These are phyloP conservation scores for Eupithecia subfuscata DNA, from an alignment of 2,888 invertebrate species.

Conservation along the genomic window DNA sequence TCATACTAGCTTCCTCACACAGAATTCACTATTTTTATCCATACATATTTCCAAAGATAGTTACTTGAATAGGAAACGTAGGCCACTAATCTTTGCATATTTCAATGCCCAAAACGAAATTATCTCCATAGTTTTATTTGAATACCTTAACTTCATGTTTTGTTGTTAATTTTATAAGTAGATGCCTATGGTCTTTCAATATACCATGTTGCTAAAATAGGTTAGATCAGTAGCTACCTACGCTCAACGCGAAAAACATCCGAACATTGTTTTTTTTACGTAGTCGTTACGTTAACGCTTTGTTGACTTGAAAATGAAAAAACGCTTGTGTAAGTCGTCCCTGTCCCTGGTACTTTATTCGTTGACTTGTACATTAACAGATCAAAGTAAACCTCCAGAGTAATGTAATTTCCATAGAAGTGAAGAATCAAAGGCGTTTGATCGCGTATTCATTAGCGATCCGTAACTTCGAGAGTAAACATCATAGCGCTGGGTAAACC, in stretches of 20 bases:
- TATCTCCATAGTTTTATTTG: too few relatives aligned
- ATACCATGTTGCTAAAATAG: too few relatives aligned
- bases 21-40: too few relatives aligned
- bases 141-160: too few relatives aligned
- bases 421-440: slow-evolving; percentile 34
- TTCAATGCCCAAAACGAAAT: too few relatives aligned
- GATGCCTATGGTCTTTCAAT: too few relatives aligned
- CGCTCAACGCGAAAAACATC: not conserved
- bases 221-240: not conserved
- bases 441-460: slow-evolving; percentile 45
- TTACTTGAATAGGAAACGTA: too few relatives aligned
- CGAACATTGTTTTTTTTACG: not conserved
- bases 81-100: too few relatives aligned
- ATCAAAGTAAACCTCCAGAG: not conserved
- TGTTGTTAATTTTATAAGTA: too few relatives aligned
- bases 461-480: slow-evolving; percentile 33
- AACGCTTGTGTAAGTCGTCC: not conserved
- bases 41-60: too few relatives aligned
- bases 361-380: not conserved
- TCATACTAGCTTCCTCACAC: too few relatives aligned
- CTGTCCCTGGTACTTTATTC: not conserved
- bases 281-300: not conserved
- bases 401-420: slow-evolving; percentile 20
- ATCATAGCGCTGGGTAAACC: slow-evolving; percentile 8
- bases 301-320: not conserved